phyloP scores from a whole-genome alignment of 2,797 vertebrate species.

The Oophaga sylvatica region DNA sequence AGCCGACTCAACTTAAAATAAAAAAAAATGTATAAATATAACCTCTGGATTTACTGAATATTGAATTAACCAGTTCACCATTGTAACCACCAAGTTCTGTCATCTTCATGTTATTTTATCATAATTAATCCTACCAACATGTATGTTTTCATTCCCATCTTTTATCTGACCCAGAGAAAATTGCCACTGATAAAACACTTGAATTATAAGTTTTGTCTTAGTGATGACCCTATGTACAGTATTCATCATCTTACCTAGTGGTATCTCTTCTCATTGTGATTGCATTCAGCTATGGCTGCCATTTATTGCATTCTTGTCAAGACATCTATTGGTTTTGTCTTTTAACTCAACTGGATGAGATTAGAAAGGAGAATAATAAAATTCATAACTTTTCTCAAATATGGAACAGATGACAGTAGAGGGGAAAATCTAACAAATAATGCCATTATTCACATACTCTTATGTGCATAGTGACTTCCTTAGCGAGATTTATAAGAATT shows the following conservation, averaged over 20 bases:
- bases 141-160: neutral
- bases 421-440: neutral
- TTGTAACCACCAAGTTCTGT: neutral
- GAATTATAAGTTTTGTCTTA: neutral
- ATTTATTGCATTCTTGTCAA: neutral
- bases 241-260: neutral
- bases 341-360: neutral
- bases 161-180: neutral
- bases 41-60: neutral
- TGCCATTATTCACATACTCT: neutral
- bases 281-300: neutral
- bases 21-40: conserved; percentile 1
- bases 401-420: neutral
- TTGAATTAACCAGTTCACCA: neutral
- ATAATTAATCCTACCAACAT: neutral
- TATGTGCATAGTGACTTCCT: neutral
- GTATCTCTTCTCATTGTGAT: neutral
- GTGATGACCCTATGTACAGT: neutral
- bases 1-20: neutral
- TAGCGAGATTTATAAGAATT: neutral
- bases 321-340: neutral
- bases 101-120: conserved; percentile 2
- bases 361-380: neutral
- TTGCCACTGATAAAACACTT: neutral
- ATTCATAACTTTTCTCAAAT: neutral